Evolutionary conservation across 2,113 vertebrate species (phyloP).

Genomic region (Psilopsiagon aurifrons): DNA sequence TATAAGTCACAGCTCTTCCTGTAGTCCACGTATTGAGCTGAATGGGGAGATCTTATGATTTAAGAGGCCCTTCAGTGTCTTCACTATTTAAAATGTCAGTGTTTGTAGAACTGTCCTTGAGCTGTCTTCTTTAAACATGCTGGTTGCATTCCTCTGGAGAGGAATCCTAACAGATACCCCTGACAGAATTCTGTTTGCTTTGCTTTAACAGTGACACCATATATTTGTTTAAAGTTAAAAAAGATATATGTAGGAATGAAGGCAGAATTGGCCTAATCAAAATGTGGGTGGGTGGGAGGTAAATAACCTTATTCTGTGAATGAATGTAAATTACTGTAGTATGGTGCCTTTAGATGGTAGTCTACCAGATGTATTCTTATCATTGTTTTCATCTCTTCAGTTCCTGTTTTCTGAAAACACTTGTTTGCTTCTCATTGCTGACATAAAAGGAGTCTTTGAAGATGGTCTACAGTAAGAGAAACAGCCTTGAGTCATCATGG

Average conservation of each 20-base stretch:
- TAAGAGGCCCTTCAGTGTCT: neutral
- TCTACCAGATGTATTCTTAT: neutral
- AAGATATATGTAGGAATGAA: neutral
- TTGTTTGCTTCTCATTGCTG: constrained; percentile 1
- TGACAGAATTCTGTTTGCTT: constrained; percentile 24
- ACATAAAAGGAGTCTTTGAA: constrained; percentile 18
- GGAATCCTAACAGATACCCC: neutral
- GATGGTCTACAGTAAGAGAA: neutral
- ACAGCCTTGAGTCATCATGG: neutral
- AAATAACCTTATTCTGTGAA: neutral
- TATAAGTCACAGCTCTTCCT: neutral
- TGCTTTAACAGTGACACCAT: neutral
- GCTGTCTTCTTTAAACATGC: neutral
- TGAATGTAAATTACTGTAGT: neutral
- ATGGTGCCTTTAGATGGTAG: neutral
- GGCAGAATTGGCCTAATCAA: neutral
- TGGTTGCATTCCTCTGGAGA: neutral
- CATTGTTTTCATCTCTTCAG: constrained; percentile 18
- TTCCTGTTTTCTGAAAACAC: constrained; percentile 42
- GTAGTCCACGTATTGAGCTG: neutral
- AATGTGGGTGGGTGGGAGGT: neutral
- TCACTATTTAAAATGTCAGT: neutral
- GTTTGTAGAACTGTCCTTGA: constrained; percentile 2
- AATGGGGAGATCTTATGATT: neutral
- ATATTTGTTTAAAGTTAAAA: neutral